Conservation (phyloP, 2,888 invertebrate species). For the Serrognathus titanus region DNA sequence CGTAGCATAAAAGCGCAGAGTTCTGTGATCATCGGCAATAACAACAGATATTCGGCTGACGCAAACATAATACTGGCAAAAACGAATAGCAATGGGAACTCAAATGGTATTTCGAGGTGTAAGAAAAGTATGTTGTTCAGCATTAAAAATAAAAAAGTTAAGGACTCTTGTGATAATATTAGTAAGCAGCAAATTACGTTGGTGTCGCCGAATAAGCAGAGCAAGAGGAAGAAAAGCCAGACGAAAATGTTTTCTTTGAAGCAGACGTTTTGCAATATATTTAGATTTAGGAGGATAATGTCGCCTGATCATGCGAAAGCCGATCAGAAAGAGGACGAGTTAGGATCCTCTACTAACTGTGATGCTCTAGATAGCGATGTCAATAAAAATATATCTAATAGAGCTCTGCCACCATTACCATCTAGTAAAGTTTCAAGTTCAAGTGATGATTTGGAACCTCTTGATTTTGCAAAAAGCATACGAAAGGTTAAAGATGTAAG, state of each 20-base stretch:
- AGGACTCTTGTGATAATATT: slow-evolving; percentile 46
- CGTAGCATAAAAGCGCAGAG: slow-evolving; percentile 35
- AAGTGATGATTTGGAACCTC: slow-evolving; percentile 44
- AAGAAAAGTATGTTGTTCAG: slow-evolving; percentile 38
- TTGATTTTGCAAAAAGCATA: slow-evolving; percentile 88
- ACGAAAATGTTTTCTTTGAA: slow-evolving; percentile 70
- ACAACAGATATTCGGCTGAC: slow-evolving; percentile 34
- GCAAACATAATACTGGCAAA: slow-evolving; percentile 9
- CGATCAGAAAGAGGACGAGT: slow-evolving; percentile 15
- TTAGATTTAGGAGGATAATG: slow-evolving; percentile 63
- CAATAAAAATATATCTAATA: slow-evolving; percentile 57
- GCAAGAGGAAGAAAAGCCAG: slow-evolving; percentile 61
- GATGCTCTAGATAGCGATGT: slow-evolving; percentile 40
- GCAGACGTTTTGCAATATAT: slow-evolving; percentile 82
- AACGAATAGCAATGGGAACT: slow-evolving; percentile 11
- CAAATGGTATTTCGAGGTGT: slow-evolving; percentile 9
- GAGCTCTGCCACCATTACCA: slow-evolving; percentile 67
- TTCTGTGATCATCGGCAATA: slow-evolving; percentile 33
- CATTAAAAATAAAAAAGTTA: slow-evolving; percentile 59
- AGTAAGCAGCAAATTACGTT: slow-evolving; percentile 45
- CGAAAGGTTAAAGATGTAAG: slow-evolving; percentile 92
- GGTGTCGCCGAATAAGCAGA: slow-evolving; percentile 40
- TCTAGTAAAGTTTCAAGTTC: slow-evolving; percentile 25
- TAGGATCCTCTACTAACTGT: slow-evolving; percentile 20
- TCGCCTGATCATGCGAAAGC: slow-evolving; percentile 51